A percentile compares a stretch with the other conserved stretches of the same genome.
Conservation (phyloP, 2,797 vertebrate species). For the Petrocephalus schoutedeni region DNA sequence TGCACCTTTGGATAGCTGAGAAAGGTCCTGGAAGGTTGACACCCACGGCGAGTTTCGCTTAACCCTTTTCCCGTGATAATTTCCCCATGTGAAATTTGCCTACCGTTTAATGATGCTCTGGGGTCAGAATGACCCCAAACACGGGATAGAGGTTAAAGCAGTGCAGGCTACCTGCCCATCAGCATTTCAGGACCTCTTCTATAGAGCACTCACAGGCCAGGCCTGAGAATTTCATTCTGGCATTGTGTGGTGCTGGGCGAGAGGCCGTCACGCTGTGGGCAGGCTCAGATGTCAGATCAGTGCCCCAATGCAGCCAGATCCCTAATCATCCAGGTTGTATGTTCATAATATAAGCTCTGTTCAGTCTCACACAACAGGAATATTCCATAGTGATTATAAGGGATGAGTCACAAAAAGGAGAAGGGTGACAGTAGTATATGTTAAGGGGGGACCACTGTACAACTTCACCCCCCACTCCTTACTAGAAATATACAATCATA, state of each 20-base stretch:
- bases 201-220: neutral
- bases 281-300: conserved; percentile 21
- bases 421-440: neutral
- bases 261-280: neutral
- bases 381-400: neutral
- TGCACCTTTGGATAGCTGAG: neutral
- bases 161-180: neutral
- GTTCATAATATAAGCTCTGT: conserved; percentile 16
- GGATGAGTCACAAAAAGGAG: neutral
- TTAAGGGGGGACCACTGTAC: neutral
- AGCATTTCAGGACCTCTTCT: neutral
- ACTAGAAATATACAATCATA: neutral
- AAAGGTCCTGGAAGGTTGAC: neutral
- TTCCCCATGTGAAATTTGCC: no score
- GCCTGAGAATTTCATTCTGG: neutral
- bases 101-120: no score
- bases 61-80: no score
- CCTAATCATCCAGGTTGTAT: conserved; percentile 20
- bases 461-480: neutral
- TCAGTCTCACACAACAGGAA: conserved; percentile 17
- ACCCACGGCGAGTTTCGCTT: neutral
- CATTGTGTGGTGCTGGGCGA: neutral
- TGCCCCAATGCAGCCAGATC: conserved; percentile 31
- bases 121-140: no score
- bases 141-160: no score